A percentile compares a stretch with the other conserved stretches of the same genome.
Conservation (phyloP, 2,888 invertebrate species). For the Xylota sylvarum region DNA sequence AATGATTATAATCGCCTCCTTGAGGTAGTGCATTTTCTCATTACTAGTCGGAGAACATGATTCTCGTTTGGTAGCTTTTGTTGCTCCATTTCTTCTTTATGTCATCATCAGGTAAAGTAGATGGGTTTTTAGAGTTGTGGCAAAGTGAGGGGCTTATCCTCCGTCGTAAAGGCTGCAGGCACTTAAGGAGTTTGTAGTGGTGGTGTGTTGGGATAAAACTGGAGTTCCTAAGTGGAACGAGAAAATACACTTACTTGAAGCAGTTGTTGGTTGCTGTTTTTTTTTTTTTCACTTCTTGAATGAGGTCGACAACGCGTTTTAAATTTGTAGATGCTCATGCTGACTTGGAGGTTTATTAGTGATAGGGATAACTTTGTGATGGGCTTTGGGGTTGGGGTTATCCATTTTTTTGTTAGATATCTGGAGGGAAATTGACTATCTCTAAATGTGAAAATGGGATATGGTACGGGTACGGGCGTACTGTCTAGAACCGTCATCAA, state of each 20-base stretch:
- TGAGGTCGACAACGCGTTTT: constrained; percentile 31
- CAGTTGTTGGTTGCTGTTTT: constrained; percentile 2
- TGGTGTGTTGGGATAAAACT: constrained; percentile 34
- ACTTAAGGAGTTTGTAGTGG: constrained; percentile 27
- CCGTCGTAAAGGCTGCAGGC: constrained; percentile 13
- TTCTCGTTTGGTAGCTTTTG: not conserved
- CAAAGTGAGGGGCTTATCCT: constrained; percentile 8
- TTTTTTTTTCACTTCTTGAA: constrained; percentile 6
- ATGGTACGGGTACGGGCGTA: too few species aligned
- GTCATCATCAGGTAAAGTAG: constrained; percentile 10
- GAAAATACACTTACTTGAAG: constrained; percentile 23
- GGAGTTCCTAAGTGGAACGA: constrained; percentile 44
- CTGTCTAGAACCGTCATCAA: too few species aligned
- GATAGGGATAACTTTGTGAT: constrained; percentile 20
- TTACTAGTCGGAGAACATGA: constrained; percentile 2
- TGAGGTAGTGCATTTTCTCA: constrained; percentile 43
- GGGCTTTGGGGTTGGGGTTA: not conserved
- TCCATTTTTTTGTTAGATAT: too few species aligned
- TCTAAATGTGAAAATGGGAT: too few species aligned
- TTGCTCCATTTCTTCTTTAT: not conserved
- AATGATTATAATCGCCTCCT: constrained; percentile 60
- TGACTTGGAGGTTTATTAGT: constrained; percentile 4
- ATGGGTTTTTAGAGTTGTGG: not conserved
- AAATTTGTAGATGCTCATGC: constrained; percentile 40
- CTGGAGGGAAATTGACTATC: too few species aligned